Conservation (phyloP, 2,888 invertebrate species). For the Electrophaes corylata region DNA sequence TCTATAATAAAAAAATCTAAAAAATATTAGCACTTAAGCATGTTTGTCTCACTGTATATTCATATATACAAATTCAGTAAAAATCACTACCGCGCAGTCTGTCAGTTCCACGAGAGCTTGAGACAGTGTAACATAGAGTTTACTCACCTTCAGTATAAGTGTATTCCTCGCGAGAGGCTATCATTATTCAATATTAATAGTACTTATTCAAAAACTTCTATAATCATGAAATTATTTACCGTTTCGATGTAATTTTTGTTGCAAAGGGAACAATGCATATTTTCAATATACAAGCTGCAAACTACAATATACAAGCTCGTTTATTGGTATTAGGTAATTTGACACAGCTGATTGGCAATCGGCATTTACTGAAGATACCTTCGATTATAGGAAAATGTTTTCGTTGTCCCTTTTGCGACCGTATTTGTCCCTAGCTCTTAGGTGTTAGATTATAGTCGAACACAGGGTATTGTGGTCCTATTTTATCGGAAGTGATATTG, state of each 20-base stretch:
- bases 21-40: constrained; percentile 39
- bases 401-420: constrained; percentile 76
- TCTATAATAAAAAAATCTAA: constrained; percentile 35
- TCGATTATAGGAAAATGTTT: constrained; percentile 42
- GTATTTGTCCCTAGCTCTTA: constrained; percentile 81
- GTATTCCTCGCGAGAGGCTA: constrained; percentile 63
- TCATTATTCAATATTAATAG: constrained; percentile 79
- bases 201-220: constrained; percentile 78
- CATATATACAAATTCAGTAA: constrained; percentile 21
- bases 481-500: constrained; percentile 75
- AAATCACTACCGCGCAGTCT: constrained; percentile 48
- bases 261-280: constrained; percentile 73
- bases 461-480: constrained; percentile 84
- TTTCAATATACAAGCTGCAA: constrained; percentile 30
- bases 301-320: not conserved
- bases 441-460: constrained; percentile 78
- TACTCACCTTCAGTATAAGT: constrained; percentile 65
- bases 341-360: not conserved
- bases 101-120: constrained; percentile 57
- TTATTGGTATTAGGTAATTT: not conserved
- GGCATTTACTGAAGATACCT: not conserved
- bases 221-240: constrained; percentile 72
- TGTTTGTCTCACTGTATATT: constrained; percentile 39
- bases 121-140: constrained; percentile 67
- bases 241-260: constrained; percentile 79